Base-by-base conservation (phyloP, 2,797 vertebrate genomes). In the Enteromius anoplus region DNA sequence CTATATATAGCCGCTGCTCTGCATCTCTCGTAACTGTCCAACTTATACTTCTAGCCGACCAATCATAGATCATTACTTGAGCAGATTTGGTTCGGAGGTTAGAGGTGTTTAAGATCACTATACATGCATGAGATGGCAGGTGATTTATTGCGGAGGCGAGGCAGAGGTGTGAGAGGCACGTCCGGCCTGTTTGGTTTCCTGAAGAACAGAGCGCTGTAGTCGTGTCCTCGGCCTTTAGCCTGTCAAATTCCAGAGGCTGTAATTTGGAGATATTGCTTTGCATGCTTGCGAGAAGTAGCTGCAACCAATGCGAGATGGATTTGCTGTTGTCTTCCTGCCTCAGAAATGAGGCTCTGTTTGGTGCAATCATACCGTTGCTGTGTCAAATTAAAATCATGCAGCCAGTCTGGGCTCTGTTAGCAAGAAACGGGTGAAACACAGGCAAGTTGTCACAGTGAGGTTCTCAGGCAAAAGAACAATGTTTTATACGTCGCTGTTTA, bases 121-220 rank as follows among this genome's bases (percentile, higher is more conserved):
- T 90, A 93, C 90, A 92, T 92, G 91, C 91, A 91, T 89, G 89
- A 92, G 88, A 91, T 90, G 88, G 89, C 93, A 90, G 90, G 89
- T 93, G 92, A 92, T 91, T 91, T 93, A 91, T 90, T 90, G 88
- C 90, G 85, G 88, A 86, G 80, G 80, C 79, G 72, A 86, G 73
- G 89, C 89, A 84, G 80, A 62, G 75, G 90, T 90, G 92, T 90
- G 90, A 92, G 91, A 93, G 89, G 83, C 88, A 90, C 89, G 90
- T 92, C 89, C 76, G 60, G 76, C 79, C 34, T 80, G 84, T 84
- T 85, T 82, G 83, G 84, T 86, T 88, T 86, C 60, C 69, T 17
- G 68, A 58, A 47, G 76, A 85, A 84, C 82, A 75, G 62, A 75
- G 34, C 45, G 34, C 45, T 62, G 68, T 47, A 62, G 51, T 53